Percentiles rank a stretch among this genome's conserved stretches.
Conservation (phyloP, 2,797 vertebrate species). For the Schizopygopsis malacanthus region DNA sequence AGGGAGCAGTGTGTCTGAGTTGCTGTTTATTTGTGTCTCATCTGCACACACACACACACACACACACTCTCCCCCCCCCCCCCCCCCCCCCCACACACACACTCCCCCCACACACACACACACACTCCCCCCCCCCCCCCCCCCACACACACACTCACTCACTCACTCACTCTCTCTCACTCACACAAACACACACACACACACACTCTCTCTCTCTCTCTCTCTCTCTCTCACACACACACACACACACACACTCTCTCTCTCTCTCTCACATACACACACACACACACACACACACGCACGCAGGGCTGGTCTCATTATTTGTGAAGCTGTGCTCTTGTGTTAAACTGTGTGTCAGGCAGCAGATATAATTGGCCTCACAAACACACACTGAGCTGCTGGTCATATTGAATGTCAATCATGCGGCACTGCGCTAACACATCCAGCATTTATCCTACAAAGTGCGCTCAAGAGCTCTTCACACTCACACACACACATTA, state of each 20-base stretch:
- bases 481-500: conserved; percentile 27
- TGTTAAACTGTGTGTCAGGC: conserved; percentile 28
- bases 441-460: conserved; percentile 14
- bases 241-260: background rate
- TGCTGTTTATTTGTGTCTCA: too few species aligned
- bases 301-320: conserved; percentile 14
- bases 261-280: too few species aligned
- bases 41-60: background rate
- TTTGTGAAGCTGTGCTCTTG: conserved; percentile 16
- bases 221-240: background rate
- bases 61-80: too few species aligned
- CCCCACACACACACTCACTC: too few species aligned
- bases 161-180: too few species aligned
- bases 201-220: too few species aligned
- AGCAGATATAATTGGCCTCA: conserved; percentile 25
- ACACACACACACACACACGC: conserved; percentile 6
- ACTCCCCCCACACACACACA: too few species aligned
- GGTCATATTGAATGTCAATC: conserved; percentile 35
- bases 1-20: too few species aligned
- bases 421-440: conserved; percentile 7
- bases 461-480: conserved; percentile 5
- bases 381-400: conserved; percentile 4
- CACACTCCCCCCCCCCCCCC: too few species aligned
- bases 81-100: too few species aligned
- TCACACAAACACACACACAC: too few species aligned